Evolutionary conservation across 2,797 vertebrate genomes (phyloP).

Genomic region (Schizopygopsis malacanthus): DNA sequence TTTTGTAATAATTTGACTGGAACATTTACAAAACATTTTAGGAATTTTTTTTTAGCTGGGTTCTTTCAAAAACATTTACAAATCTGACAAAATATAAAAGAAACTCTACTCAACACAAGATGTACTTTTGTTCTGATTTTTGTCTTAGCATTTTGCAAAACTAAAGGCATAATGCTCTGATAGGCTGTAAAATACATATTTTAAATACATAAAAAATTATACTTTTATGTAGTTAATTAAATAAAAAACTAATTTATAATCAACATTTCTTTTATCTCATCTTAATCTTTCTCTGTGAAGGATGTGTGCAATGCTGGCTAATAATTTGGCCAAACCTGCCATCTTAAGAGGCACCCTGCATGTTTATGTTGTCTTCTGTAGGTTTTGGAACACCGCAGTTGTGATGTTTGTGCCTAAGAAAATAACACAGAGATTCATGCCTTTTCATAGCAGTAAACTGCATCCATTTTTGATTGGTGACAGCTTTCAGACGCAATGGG

Average conservation of each 20-base stretch:
- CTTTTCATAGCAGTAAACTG: slow-evolving; percentile 42
- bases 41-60: background rate
- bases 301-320: background rate
- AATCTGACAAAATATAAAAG: background rate
- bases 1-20: background rate
- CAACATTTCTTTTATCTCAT: background rate
- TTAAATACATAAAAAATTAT: background rate
- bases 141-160: background rate
- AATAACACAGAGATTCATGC: slow-evolving; percentile 32
- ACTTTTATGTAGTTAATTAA: background rate
- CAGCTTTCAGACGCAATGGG: slow-evolving; percentile 72
- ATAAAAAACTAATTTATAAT: background rate
- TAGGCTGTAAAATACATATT: background rate
- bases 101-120: background rate
- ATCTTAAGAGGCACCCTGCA: background rate
- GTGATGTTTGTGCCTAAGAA: slow-evolving; percentile 31
- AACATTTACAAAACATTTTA: background rate
- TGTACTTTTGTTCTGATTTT: background rate
- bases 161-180: background rate
- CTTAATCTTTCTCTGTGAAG: background rate
- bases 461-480: slow-evolving; percentile 73
- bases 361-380: background rate
- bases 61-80: background rate
- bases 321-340: background rate
- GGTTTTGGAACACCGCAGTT: background rate